Percentiles rank a stretch among this genome's conserved stretches.
phyloP scores from a whole-genome alignment of 2,797 vertebrate genomes.

The Urophycis tenuis region DNA sequence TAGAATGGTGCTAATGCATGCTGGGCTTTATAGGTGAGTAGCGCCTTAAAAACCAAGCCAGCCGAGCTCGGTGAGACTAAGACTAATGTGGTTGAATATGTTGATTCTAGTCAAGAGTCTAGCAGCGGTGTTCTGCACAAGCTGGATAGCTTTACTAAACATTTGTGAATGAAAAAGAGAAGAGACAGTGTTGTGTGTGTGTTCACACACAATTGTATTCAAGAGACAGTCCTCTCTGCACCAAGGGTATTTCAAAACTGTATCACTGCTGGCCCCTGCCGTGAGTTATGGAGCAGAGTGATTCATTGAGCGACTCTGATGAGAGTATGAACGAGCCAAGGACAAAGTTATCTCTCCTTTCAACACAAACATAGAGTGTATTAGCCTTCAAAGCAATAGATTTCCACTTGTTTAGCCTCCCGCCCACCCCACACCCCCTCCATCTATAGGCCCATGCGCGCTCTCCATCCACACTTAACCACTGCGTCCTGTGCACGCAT shows the following conservation, averaged over 20 bases:
- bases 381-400: constrained; percentile 56
- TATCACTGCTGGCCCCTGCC: constrained; percentile 53
- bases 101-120: background rate
- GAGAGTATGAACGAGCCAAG: constrained; percentile 68
- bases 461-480: constrained; percentile 1
- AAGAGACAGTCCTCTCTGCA: constrained; percentile 30
- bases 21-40: background rate
- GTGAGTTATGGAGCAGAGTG: constrained; percentile 58
- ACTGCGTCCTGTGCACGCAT: constrained; percentile 37
- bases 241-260: constrained; percentile 58
- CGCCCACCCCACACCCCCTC: background rate
- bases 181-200: background rate
- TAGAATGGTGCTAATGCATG: background rate
- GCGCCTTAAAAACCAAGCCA: background rate
- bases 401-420: constrained; percentile 28
- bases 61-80: background rate
- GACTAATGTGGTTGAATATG: background rate
- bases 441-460: background rate
- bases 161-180: background rate
- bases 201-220: constrained; percentile 31
- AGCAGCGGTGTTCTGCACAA: background rate
- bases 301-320: constrained; percentile 69
- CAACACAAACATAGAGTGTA: constrained; percentile 62
- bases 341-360: constrained; percentile 68
- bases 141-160: background rate